Evolutionary conservation across 2,797 vertebrate species (phyloP), one percentile per base, ranked within the genome.

Genomic region (Macroramphosus scolopax): DNA sequence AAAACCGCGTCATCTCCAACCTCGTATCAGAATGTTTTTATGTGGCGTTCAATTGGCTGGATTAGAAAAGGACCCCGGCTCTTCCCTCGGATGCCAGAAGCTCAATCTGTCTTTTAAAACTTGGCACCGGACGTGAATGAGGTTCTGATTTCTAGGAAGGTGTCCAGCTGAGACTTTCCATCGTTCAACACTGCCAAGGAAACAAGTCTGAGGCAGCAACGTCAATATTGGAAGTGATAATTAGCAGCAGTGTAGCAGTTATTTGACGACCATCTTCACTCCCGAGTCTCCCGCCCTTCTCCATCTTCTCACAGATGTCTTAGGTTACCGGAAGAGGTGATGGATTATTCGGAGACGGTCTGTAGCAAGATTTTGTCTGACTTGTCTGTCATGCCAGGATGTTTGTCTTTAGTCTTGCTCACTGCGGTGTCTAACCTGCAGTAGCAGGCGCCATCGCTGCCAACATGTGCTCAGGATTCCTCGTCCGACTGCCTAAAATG

Each of bases 201-300:
- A 77, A 75, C 54, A 51, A n/a, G 64, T 76, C 54, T 60, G 74
- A 63, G 68, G 72, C 80, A 77, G 70, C 57, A 32, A 51, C 8
- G 50, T 81, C 74, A 66, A 75, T 76, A 80, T 42, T 36, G 60
- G 58, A 74, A 61, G 66, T 72, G 71, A 72, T 77, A 68, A 78
- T 82, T 69, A 80, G 76, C 78, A 71, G 29, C 63, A 62, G 63
- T 72, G 76, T 81, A 76, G 80, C 72, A 78, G 58, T 73, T 63
- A 77, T 48, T 57, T 69, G 66, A 66, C 37, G 63, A 59, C 46
- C 64, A 40, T 61, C 57, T 63, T 71, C 36, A 39, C 57, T 66
- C 42, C 22, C 4, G 6, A 51, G 53, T 68, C 51, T 68, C 51
- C 50, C 71, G 68, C 45, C 42, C 75, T 76, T 77, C 47, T 56